Conservation (phyloP, 1,140 invertebrate species). For the Sycobia sp. region DNA sequence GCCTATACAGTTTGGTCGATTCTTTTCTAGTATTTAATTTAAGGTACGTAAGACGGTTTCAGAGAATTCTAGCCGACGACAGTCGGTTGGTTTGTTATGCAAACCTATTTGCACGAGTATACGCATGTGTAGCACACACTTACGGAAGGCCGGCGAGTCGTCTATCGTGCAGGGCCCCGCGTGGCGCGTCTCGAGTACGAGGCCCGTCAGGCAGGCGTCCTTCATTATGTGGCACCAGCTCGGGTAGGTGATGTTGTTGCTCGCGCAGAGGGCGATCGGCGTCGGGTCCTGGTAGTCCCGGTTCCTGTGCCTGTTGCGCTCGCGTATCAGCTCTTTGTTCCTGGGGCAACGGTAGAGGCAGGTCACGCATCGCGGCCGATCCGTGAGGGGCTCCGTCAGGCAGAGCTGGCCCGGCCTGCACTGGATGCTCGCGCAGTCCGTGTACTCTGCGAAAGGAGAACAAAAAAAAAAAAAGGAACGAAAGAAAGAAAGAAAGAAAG, state of each 20-base stretch:
- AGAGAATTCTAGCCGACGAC: no score
- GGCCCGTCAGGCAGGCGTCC: conserved; percentile 80
- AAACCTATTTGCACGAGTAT: no score
- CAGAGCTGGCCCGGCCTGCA: conserved; percentile 79
- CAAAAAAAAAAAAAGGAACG: no score
- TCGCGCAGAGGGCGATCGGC: conserved; percentile 73
- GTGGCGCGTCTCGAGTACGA: conserved; percentile 77
- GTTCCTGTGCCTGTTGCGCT: conserved; percentile 59
- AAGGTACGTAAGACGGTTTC: no score
- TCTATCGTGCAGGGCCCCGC: conserved; percentile 69
- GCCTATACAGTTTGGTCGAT: no score
- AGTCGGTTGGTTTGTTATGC: no score
- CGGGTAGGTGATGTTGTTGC: conserved; percentile 81
- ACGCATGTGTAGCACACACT: no score
- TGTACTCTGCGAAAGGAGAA: conserved; percentile 67
- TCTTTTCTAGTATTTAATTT: no score
- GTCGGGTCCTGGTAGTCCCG: conserved; percentile 55
- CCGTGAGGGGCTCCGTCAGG: conserved; percentile 72
- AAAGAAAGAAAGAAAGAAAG: no score
- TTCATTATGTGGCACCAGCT: conserved; percentile 88
- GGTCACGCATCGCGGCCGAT: conserved; percentile 77
- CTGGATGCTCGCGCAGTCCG: conserved; percentile 74
- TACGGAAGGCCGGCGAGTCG: conserved; percentile 52
- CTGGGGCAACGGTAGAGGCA: conserved; percentile 68
- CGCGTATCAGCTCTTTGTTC: conserved; percentile 53